Evolutionary conservation across 1,140 invertebrate species (phyloP).

Genomic region (Meloidogyne hapla): DNA sequence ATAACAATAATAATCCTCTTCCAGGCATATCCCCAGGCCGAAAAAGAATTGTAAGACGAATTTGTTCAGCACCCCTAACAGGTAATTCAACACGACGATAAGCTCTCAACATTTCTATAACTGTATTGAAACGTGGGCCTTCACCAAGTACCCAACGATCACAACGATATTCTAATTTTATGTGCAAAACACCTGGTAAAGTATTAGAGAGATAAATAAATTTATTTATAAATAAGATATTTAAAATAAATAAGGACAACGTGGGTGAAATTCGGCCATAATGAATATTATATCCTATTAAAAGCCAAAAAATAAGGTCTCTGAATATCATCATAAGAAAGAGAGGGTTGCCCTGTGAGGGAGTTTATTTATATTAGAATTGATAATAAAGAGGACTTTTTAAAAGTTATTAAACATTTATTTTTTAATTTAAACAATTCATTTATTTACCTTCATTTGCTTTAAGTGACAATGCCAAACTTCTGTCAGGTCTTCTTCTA

Average conservation of each 20-base stretch:
- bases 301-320: too few relatives aligned
- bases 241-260: too few relatives aligned
- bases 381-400: too few relatives aligned
- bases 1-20: background rate
- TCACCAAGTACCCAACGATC: conserved; percentile 35
- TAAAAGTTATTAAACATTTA: too few relatives aligned
- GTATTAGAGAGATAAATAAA: background rate
- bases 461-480: conserved; percentile 30
- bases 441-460: conserved; percentile 33
- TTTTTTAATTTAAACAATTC: too few relatives aligned
- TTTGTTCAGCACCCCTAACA: conserved; percentile 35
- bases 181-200: conserved; percentile 31
- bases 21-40: conserved; percentile 22
- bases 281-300: too few relatives aligned
- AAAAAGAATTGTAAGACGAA: conserved; percentile 22
- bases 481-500: conserved; percentile 25
- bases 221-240: conserved; percentile 2
- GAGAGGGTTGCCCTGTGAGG: too few relatives aligned
- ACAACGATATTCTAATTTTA: conserved; percentile 33
- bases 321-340: too few relatives aligned
- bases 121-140: conserved; percentile 28
- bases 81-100: conserved; percentile 30
- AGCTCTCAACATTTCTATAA: conserved; percentile 25
- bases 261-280: too few relatives aligned
- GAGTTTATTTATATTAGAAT: too few relatives aligned